Percentiles rank a stretch among this genome's conserved stretches.
Conservation (phyloP, 2,113 vertebrate genomes). For the Verasper variegatus region DNA sequence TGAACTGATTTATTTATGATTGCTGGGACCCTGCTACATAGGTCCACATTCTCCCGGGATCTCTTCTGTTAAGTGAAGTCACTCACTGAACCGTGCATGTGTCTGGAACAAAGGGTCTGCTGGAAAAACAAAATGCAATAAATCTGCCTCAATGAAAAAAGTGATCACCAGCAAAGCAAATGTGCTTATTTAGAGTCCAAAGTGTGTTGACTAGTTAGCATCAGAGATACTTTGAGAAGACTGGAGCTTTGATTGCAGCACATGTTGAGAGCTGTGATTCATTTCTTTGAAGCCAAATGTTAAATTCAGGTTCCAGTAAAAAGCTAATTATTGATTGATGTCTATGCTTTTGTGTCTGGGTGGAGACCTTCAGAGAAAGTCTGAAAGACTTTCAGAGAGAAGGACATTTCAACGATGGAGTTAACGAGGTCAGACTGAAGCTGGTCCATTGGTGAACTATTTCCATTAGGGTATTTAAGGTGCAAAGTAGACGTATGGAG, state of each 20-base stretch:
- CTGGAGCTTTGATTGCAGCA: background rate
- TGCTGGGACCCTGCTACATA: background rate
- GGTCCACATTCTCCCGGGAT: constrained; percentile 31
- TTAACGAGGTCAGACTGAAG: too few species aligned
- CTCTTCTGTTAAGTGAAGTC: constrained; percentile 22
- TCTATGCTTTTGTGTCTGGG: too few species aligned
- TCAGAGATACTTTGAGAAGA: background rate
- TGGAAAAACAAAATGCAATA: constrained; percentile 13
- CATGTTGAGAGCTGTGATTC: background rate
- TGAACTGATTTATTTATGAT: constrained; percentile 59
- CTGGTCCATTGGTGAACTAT: too few species aligned
- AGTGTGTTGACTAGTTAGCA: too few species aligned
- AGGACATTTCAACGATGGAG: too few species aligned
- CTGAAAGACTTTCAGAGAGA: too few species aligned
- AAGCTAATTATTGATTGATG: too few species aligned
- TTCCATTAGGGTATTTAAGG: too few species aligned
- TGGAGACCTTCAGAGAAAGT: too few species aligned
- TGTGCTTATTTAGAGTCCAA: background rate
- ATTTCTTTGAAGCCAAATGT: background rate
- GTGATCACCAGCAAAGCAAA: constrained; percentile 15
- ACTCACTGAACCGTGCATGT: background rate
- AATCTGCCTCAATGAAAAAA: constrained; percentile 20
- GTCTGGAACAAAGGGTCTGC: constrained; percentile 42
- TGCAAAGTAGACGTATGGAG: too few species aligned
- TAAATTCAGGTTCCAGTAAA: too few species aligned